A percentile compares a stretch with the other conserved stretches of the same genome.
These are phyloP conservation scores for Eidolon dupreanum DNA, from an alignment of 2,797 vertebrate genomes.

Conservation along the genomic window DNA sequence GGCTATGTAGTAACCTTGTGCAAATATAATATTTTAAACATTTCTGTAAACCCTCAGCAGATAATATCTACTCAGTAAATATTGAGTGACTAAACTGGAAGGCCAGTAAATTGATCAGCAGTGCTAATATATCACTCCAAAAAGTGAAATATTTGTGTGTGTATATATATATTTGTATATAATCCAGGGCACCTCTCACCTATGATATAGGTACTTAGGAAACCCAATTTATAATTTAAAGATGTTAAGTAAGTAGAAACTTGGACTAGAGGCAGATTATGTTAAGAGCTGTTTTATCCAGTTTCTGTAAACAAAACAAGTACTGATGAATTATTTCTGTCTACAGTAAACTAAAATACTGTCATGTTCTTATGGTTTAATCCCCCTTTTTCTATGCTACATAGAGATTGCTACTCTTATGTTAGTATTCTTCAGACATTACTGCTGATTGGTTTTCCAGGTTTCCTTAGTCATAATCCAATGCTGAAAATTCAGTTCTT, in stretches of 20 bases:
- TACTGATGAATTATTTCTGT: background rate
- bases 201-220: background rate
- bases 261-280: background rate
- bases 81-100: background rate
- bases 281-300: slow-evolving; percentile 3
- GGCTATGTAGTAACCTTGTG: background rate
- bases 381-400: background rate
- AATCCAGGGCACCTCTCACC: background rate
- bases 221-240: background rate
- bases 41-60: background rate
- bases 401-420: background rate
- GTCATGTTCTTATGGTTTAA: background rate
- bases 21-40: background rate
- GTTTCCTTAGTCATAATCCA: slow-evolving; percentile 14
- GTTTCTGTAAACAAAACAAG: background rate
- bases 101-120: background rate
- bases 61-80: background rate
- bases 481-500: background rate
- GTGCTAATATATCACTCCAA: background rate
- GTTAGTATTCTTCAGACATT: background rate
- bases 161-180: no score
- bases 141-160: background rate
- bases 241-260: background rate
- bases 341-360: background rate
- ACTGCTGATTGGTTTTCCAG: background rate